phyloP scores from a whole-genome alignment of 2,888 invertebrate species.

The Troilus luridus region DNA sequence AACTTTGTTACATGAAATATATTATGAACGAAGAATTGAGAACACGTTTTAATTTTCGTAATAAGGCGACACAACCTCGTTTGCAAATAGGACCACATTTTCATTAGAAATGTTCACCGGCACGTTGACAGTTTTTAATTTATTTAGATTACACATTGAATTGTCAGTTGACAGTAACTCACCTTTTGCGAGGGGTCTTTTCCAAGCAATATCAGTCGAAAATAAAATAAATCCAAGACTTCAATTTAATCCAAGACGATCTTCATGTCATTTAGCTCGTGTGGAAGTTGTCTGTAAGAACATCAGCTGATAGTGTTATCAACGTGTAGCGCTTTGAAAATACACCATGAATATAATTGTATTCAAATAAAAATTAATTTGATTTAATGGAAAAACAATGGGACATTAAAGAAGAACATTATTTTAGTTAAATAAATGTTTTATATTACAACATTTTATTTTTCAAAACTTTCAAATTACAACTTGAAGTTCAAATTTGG shows the following conservation, averaged over 20 bases:
- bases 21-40: background rate
- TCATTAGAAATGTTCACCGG: background rate
- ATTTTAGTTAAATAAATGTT: background rate
- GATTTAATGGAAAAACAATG: background rate
- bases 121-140: background rate
- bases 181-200: background rate
- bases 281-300: background rate
- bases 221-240: background rate
- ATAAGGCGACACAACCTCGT: background rate
- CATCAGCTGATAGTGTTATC: slow-evolving; percentile 28
- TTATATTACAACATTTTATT: background rate
- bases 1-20: background rate
- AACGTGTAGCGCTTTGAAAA: background rate
- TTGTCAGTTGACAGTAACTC: background rate
- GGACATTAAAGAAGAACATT: background rate
- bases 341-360: background rate
- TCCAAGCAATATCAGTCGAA: background rate
- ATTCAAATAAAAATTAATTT: background rate
- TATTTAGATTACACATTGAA: background rate
- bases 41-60: background rate
- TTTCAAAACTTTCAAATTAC: background rate
- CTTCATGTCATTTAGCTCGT: background rate
- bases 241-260: background rate
- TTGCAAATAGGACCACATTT: background rate
- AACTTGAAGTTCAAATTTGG: background rate